These are phyloP conservation scores for Girardia tigrina DNA, from an alignment of 2,888 invertebrate species.

Conservation along the genomic window DNA sequence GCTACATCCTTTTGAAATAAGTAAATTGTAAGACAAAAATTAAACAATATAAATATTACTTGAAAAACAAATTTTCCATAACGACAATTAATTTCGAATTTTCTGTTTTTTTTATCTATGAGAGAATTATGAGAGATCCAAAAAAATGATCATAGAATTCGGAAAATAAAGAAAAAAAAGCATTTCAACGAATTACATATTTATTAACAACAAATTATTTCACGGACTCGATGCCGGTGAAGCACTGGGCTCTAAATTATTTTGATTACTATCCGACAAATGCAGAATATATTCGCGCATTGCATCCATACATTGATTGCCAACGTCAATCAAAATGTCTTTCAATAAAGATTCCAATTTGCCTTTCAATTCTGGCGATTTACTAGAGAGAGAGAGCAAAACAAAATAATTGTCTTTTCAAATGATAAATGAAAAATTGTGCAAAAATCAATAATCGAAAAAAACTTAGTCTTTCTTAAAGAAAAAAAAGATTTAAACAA, in stretches of 20 bases:
- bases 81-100: too few relatives aligned
- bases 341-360: neutral
- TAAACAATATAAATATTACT: too few relatives aligned
- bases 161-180: neutral
- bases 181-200: neutral
- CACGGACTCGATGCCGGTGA: neutral
- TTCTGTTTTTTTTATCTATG: too few relatives aligned
- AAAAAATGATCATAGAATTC: too few relatives aligned
- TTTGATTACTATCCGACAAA: neutral
- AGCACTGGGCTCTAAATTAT: neutral
- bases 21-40: too few relatives aligned
- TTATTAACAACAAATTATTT: neutral
- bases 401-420: neutral
- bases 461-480: too few relatives aligned
- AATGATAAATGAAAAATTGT: neutral
- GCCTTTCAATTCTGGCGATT: neutral
- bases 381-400: neutral
- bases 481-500: too few relatives aligned
- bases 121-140: too few relatives aligned
- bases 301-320: neutral
- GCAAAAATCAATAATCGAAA: neutral
- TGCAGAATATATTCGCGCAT: neutral
- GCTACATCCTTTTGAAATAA: too few relatives aligned
- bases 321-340: neutral
- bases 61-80: too few relatives aligned